Evolutionary conservation across 2,113 vertebrate genomes (phyloP).

Genomic region (Phaethon lepturus): DNA sequence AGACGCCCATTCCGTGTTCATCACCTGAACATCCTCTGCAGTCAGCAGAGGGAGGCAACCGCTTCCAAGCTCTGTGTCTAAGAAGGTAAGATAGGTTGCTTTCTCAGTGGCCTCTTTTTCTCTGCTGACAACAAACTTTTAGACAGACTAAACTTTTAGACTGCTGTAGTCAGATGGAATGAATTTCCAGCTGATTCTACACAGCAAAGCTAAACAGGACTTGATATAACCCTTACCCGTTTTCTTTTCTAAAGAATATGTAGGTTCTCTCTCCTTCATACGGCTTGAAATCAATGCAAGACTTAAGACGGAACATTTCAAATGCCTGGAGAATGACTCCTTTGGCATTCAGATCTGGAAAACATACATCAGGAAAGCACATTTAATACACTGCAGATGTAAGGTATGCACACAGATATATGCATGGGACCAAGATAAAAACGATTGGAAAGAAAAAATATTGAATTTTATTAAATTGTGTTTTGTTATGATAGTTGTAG

Average conservation of each 20-base stretch:
- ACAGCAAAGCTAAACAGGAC: background rate
- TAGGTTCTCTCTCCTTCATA: conserved; percentile 88
- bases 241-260: conserved; percentile 85
- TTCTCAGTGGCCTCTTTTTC: background rate
- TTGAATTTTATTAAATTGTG: background rate
- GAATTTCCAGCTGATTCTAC: background rate
- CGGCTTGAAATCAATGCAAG: conserved; percentile 93
- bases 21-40: background rate
- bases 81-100: background rate
- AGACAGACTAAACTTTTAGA: background rate
- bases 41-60: background rate
- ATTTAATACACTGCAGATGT: background rate
- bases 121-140: background rate
- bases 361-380: background rate
- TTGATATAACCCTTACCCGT: conserved; percentile 77
- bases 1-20: background rate
- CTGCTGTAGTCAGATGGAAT: background rate
- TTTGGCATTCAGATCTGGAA: conserved; percentile 85
- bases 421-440: background rate
- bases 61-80: background rate
- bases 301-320: conserved; percentile 92
- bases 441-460: background rate
- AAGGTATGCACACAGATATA: background rate
- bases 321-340: conserved; percentile 87
- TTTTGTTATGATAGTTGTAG: background rate